Evolutionary conservation across 2,888 invertebrate species (phyloP).

Genomic region (Hanleya hanleyi): DNA sequence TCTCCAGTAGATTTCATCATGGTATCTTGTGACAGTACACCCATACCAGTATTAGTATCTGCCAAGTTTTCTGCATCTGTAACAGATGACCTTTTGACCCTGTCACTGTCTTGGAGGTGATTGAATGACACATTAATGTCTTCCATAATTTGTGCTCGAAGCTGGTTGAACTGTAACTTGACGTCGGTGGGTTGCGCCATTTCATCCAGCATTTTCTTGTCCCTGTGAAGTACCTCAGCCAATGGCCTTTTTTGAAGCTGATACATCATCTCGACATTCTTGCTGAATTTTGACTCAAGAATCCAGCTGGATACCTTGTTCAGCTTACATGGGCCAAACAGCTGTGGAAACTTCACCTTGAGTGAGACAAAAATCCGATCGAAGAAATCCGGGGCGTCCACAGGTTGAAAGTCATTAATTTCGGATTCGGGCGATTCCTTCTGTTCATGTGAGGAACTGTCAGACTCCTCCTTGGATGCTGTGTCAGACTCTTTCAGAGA

Average conservation of each 20-base stretch:
- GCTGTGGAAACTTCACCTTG: slow-evolving; percentile 59
- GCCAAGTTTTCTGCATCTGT: too few relatives aligned
- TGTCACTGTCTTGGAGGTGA: too few relatives aligned
- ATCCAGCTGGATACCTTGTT: slow-evolving; percentile 79
- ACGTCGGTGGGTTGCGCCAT: slow-evolving; percentile 80
- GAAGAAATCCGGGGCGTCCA: slow-evolving; percentile 14
- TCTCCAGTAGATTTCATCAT: too few relatives aligned
- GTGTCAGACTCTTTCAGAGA: slow-evolving; percentile 67
- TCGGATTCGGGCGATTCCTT: slow-evolving; percentile 23
- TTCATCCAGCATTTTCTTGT: slow-evolving; percentile 77
- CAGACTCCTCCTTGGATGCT: slow-evolving; percentile 41
- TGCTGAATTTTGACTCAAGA: slow-evolving; percentile 80
- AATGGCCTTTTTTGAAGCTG: slow-evolving; percentile 78
- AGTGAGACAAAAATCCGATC: slow-evolving; percentile 39
- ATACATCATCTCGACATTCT: slow-evolving; percentile 82
- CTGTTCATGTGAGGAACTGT: slow-evolving; percentile 36
- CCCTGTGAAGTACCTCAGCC: slow-evolving; percentile 79
- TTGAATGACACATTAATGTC: too few relatives aligned
- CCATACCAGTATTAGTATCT: too few relatives aligned
- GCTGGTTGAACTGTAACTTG: slow-evolving; percentile 80
- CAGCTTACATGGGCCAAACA: slow-evolving; percentile 43
- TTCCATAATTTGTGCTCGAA: slow-evolving; percentile 37
- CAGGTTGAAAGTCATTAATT: slow-evolving; percentile 14
- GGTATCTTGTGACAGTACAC: too few relatives aligned
- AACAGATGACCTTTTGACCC: too few relatives aligned